Conservation (phyloP, 2,113 vertebrate species). For the Globicephala melas region DNA sequence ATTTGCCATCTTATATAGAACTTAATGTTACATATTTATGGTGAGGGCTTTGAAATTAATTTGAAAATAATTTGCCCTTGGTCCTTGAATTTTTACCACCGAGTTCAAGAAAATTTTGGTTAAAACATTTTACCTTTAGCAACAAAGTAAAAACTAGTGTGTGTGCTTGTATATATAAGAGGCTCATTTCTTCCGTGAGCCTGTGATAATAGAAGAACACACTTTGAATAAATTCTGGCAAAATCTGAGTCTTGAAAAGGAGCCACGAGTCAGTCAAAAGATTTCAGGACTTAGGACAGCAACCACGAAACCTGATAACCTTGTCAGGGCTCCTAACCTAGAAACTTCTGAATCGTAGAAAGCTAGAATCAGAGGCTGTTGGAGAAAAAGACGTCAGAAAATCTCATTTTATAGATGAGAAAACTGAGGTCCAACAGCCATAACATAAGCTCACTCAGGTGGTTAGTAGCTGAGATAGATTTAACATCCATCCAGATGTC, state of each 20-base stretch:
- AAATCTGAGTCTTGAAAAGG: background rate
- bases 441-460: background rate
- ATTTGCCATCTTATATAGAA: background rate
- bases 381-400: background rate
- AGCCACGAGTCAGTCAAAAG: background rate
- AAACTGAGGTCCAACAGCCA: background rate
- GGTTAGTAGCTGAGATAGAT: background rate
- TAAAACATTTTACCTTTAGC: background rate
- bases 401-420: background rate
- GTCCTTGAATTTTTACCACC: background rate
- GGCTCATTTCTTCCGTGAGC: background rate
- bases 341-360: background rate
- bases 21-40: background rate
- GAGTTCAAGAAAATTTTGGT: background rate
- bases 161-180: background rate
- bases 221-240: background rate
- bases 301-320: background rate
- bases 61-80: background rate
- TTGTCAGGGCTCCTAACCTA: background rate
- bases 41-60: constrained; percentile 5
- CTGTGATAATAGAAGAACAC: background rate
- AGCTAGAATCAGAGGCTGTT: background rate
- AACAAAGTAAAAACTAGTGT: background rate
- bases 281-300: background rate
- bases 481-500: background rate